These are phyloP conservation scores for Micoletzkya japonica DNA, from an alignment of 2,888 invertebrate genomes.

Conservation along the genomic window DNA sequence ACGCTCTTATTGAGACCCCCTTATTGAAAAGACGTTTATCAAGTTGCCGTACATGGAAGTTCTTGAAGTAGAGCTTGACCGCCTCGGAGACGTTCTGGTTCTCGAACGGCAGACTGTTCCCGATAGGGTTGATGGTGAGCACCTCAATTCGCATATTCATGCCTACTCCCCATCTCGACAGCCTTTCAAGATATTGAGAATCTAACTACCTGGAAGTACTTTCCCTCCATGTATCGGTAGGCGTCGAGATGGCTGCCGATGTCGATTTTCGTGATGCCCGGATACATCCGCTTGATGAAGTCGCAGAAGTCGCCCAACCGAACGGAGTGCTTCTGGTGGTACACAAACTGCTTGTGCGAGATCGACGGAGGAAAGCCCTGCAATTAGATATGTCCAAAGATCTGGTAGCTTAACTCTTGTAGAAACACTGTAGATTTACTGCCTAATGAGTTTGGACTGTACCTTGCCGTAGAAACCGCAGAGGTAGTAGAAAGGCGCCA, in stretches of 20 bases:
- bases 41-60: slow-evolving; percentile 12
- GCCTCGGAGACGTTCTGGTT: slow-evolving; percentile 17
- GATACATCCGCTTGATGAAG: not conserved
- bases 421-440: not conserved
- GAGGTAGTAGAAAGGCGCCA: slow-evolving; percentile 24
- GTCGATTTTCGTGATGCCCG: not conserved
- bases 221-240: not conserved
- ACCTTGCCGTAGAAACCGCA: slow-evolving; percentile 24
- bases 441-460: not conserved
- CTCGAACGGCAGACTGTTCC: slow-evolving; percentile 7
- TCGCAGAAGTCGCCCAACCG: slow-evolving; percentile 22
- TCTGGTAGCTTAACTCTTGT: not conserved
- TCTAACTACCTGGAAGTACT: slow-evolving; percentile 10
- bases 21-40: not conserved
- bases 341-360: slow-evolving; percentile 14
- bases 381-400: not conserved
- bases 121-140: slow-evolving; percentile 4
- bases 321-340: not conserved
- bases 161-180: not conserved
- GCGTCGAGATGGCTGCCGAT: not conserved
- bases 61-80: slow-evolving; percentile 24
- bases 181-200: not conserved
- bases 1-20: not conserved
- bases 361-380: slow-evolving; percentile 13
- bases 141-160: not conserved